Conservation (phyloP, 1,140 invertebrate genomes). For the Drosophila lacertosa region DNA sequence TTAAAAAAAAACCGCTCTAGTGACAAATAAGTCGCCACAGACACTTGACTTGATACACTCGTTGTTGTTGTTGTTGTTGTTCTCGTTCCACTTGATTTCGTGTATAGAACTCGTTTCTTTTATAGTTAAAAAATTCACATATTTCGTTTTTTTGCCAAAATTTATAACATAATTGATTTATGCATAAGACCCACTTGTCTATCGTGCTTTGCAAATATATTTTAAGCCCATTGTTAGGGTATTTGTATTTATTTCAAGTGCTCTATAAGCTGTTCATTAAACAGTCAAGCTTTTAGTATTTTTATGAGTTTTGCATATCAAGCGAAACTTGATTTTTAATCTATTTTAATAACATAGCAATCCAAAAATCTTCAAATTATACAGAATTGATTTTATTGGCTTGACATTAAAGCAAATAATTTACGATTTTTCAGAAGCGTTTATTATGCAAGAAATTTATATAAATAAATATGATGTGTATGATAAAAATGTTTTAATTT, state of each 20-base stretch:
- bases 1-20: constrained; percentile 55
- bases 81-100: constrained; percentile 48
- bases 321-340: neutral
- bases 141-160: constrained; percentile 12
- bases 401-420: too few species aligned
- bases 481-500: neutral
- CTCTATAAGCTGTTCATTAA: constrained; percentile 4
- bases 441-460: neutral
- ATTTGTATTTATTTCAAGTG: constrained; percentile 3
- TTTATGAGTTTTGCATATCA: neutral
- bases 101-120: constrained; percentile 67
- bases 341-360: neutral
- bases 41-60: constrained; percentile 40
- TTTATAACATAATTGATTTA: constrained; percentile 19
- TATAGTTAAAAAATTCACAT: constrained; percentile 22
- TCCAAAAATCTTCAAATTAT: neutral
- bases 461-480: neutral
- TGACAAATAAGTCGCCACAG: constrained; percentile 70
- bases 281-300: neutral
- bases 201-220: neutral
- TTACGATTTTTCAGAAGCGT: too few species aligned
- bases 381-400: neutral
- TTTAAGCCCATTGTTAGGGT: neutral
- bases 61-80: constrained; percentile 23
- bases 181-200: constrained; percentile 7